Conservation (phyloP, 2,113 vertebrate species). For the Chionomys nivalis region DNA sequence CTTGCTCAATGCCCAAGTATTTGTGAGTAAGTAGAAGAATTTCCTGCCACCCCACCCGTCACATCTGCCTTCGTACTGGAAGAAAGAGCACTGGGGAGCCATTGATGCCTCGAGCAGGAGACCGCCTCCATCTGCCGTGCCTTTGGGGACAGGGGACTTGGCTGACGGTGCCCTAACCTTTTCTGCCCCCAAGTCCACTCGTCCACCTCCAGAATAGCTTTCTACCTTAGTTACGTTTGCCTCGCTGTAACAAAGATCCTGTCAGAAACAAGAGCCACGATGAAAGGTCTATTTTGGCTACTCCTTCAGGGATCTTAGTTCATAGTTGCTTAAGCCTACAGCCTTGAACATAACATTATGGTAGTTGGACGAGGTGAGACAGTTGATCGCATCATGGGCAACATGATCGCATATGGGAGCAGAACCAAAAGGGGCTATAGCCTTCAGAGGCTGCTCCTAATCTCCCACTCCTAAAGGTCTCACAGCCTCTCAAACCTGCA, state of each 20-base stretch:
- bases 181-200: neutral
- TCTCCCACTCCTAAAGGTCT: neutral
- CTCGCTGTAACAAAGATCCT: neutral
- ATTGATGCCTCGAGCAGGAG: neutral
- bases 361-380: neutral
- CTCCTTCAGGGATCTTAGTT: neutral
- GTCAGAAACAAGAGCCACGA: neutral
- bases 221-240: neutral
- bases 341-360: neutral
- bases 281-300: neutral
- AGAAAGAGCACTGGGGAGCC: neutral
- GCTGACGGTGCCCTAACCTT: neutral
- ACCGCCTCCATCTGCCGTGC: neutral
- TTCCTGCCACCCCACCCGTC: neutral
- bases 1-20: slow-evolving; percentile 2
- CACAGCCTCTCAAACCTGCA: neutral
- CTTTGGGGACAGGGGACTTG: neutral
- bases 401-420: neutral
- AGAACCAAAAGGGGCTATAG: neutral
- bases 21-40: neutral
- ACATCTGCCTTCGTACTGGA: neutral
- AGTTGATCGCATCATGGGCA: neutral
- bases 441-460: neutral
- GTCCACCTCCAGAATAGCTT: neutral
- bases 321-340: neutral